Evolutionary conservation across 1,140 invertebrate species (phyloP), one percentile per base, ranked within the genome.

Genomic region (Sogatella furcifera): DNA sequence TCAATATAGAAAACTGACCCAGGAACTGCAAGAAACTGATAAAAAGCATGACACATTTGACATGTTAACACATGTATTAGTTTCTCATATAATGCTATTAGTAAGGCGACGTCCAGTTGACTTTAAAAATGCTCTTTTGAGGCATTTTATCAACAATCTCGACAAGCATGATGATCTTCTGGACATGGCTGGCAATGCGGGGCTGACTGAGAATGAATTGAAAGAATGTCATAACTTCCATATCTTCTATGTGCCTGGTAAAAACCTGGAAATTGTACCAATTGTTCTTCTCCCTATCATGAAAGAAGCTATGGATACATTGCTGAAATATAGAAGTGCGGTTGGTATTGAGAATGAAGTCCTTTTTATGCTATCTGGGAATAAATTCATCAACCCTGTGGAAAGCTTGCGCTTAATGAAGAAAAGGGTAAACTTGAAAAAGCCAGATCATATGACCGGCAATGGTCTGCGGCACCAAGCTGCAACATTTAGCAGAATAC

Each of bases 401-500:
- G 19, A 59, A 52, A 43, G 34, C 9, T 19, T 46, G 19, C 8
- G 19, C 0, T 38, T n/a, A 34, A 56, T 41, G 31, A 56, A 56
- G 22, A 41, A 8, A 11, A n/a, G 42, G 1, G 55, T 59, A 11
- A 22, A 59, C 5, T 24, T 59, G 4, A 22, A 5, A 10, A 59
- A 52, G 11, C 57, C 57, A 21, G 43, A 49, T 8, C 44, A 59
- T 52, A 19, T 59, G n/a, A 59, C 57, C 1, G 44, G 44, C 10
- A 59, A 59, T 59, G 57, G 57, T 2, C 21, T 52, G 14, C 17
- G 57, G 22, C 57, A 59, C 34, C 57, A 59, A 14, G 57, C 57
- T 21, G 44, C 57, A 49, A 59, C 22, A 5, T 59, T 59, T 24
- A 52, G 43, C 9, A 5, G 44, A 2, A 38, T 59, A 13, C 57